Evolutionary conservation across 2,888 invertebrate species (phyloP).

Genomic region (Acleris emargana): DNA sequence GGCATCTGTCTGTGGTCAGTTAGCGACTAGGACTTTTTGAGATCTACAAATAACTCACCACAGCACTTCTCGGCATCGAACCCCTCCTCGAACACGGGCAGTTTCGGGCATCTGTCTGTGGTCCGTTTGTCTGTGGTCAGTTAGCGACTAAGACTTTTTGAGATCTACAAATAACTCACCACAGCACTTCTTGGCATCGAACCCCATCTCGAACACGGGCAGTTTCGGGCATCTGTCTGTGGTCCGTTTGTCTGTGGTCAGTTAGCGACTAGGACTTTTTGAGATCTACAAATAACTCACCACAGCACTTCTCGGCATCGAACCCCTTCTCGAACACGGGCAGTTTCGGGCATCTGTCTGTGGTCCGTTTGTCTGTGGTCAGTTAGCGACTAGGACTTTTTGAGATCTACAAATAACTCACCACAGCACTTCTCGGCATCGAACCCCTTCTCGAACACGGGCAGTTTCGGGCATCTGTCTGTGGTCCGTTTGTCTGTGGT

Average conservation of each 20-base stretch:
- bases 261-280: too few relatives aligned
- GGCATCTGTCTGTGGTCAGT: constrained; percentile 43
- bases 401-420: constrained; percentile 41
- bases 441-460: constrained; percentile 37
- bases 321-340: constrained; percentile 36
- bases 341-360: constrained; percentile 49
- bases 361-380: too few relatives aligned
- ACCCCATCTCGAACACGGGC: neutral
- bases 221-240: constrained; percentile 51
- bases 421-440: constrained; percentile 53
- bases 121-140: too few relatives aligned
- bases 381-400: too few relatives aligned
- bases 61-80: constrained; percentile 53
- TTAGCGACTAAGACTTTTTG: too few relatives aligned
- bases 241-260: too few relatives aligned
- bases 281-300: constrained; percentile 44
- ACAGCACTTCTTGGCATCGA: too few relatives aligned
- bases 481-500: too few relatives aligned
- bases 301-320: constrained; percentile 51
- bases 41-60: constrained; percentile 46
- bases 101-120: constrained; percentile 49
- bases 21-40: too few relatives aligned
- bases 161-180: too few relatives aligned
- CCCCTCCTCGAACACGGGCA: constrained; percentile 20
- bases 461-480: constrained; percentile 48